Conservation (phyloP, 2,113 vertebrate genomes). For the Peromyscus leucopus region DNA sequence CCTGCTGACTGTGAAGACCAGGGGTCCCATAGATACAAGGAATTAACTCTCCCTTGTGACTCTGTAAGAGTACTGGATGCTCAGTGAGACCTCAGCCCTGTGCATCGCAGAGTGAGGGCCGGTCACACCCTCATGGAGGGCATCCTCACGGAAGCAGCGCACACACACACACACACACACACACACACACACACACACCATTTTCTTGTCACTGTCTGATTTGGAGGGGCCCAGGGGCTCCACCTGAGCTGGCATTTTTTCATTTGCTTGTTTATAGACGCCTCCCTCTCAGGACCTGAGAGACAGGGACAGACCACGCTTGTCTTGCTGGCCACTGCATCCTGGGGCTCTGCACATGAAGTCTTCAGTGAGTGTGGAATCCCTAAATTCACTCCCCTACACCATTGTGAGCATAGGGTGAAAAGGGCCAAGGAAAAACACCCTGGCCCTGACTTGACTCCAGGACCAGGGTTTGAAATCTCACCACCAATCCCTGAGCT, state of each 20-base stretch:
- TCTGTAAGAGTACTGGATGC: background rate
- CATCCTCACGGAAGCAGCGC: background rate
- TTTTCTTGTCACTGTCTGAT: background rate
- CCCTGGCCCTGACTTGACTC: no score
- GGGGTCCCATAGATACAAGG: background rate
- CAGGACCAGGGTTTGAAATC: no score
- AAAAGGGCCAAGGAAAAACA: no score
- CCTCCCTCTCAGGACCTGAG: background rate
- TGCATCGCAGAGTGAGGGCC: no score
- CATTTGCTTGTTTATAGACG: background rate
- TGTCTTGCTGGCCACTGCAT: background rate
- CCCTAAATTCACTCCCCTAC: background rate
- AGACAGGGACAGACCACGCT: background rate
- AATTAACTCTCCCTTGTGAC: background rate
- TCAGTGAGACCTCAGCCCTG: background rate
- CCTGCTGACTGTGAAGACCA: background rate
- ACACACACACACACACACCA: background rate
- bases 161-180: no score
- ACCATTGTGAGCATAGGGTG: background rate
- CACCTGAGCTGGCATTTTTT: background rate
- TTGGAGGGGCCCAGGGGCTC: background rate
- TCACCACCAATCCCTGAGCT: no score
- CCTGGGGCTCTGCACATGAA: background rate
- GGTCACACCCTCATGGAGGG: background rate
- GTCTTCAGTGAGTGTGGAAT: background rate